Percentiles rank a stretch among this genome's conserved stretches.
These are phyloP conservation scores for Philopedon plagiatum DNA, from an alignment of 2,888 invertebrate species.

Conservation along the genomic window DNA sequence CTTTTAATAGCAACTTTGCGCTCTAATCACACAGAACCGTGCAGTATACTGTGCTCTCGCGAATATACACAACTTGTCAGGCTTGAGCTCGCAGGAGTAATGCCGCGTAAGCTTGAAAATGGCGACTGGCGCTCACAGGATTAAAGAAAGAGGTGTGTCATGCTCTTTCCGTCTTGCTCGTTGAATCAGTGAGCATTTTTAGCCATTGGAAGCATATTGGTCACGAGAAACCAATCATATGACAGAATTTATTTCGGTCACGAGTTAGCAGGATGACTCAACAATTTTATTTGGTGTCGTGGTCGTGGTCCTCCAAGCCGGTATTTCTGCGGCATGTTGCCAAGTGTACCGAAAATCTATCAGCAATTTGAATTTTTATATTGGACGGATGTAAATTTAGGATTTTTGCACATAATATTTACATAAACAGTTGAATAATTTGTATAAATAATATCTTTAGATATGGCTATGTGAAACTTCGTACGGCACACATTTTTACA, in stretches of 20 bases:
- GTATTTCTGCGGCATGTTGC: conserved; percentile 12
- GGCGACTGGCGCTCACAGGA: neutral
- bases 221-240: conserved; percentile 36
- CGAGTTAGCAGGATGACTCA: conserved; percentile 34
- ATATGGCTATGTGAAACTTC: no score
- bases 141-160: neutral
- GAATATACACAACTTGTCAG: neutral
- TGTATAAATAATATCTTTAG: no score
- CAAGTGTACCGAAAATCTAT: neutral
- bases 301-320: conserved; percentile 18
- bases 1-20: neutral
- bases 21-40: neutral
- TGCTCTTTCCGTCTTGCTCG: neutral
- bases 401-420: no score
- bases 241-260: conserved; percentile 16
- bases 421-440: no score
- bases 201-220: conserved; percentile 27
- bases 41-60: neutral
- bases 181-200: neutral
- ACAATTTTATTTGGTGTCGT: conserved; percentile 13
- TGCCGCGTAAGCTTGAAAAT: neutral
- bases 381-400: no score
- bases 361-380: neutral
- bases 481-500: no score
- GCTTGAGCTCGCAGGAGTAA: conserved; percentile 9